These are phyloP conservation scores for Candoia aspera DNA, from an alignment of 2,113 vertebrate species.

Conservation along the genomic window DNA sequence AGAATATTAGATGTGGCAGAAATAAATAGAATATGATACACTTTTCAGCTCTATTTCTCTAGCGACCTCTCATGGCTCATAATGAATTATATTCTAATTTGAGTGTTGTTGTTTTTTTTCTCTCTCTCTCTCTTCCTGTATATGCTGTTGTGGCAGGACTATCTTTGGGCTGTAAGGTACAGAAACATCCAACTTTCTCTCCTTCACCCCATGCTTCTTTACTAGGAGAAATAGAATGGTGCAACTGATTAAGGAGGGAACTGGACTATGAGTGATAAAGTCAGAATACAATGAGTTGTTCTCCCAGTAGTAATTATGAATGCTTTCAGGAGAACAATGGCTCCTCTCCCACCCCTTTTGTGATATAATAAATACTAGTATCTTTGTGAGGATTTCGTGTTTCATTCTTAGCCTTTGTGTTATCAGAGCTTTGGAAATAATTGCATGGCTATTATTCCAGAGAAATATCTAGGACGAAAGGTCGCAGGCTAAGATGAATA, in stretches of 20 bases:
- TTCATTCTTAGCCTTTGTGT: not conserved
- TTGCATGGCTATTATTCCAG: not conserved
- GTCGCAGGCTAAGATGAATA: not conserved
- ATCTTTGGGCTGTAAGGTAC: constrained; percentile 50
- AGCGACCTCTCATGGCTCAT: constrained; percentile 46
- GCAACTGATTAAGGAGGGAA: constrained; percentile 61
- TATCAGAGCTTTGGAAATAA: not conserved
- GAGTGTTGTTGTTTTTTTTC: constrained; percentile 52
- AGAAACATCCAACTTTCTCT: constrained; percentile 41
- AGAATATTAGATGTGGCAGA: constrained; percentile 37
- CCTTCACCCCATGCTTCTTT: constrained; percentile 14
- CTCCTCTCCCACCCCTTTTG: constrained; percentile 38
- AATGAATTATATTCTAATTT: constrained; percentile 62
- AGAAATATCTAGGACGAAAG: not conserved
- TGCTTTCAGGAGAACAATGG: constrained; percentile 16
- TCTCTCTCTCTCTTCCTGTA: not conserved
- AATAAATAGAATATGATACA: constrained; percentile 47
- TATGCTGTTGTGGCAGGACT: constrained; percentile 54
- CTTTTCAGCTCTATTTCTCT: constrained; percentile 39
- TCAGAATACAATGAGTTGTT: constrained; percentile 56
- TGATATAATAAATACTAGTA: constrained; percentile 34
- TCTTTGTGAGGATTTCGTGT: not conserved
- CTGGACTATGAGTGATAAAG: constrained; percentile 54
- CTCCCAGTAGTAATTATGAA: constrained; percentile 52
- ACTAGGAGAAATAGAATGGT: constrained; percentile 58